Conservation (phyloP, 2,888 invertebrate genomes). For the Chaetoderma sp. region DNA sequence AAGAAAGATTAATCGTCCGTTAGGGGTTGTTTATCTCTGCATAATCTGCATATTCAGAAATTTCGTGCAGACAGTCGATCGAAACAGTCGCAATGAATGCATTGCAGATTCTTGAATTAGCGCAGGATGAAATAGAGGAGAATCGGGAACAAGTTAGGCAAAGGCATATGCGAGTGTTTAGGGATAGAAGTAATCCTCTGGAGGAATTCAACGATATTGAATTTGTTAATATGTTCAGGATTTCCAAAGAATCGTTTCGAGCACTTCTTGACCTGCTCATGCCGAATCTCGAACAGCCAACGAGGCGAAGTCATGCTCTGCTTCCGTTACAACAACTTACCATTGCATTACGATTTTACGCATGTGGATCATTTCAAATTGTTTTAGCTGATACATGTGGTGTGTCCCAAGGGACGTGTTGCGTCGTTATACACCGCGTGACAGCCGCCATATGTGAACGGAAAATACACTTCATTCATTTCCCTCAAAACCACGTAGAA, state of each 20-base stretch:
- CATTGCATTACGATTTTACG: constrained; percentile 5
- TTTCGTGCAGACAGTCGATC: too few relatives aligned
- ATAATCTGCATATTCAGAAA: too few relatives aligned
- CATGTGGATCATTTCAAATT: constrained; percentile 4
- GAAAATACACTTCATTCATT: background rate
- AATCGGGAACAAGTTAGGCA: too few relatives aligned
- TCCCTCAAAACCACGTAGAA: background rate
- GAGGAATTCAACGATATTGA: background rate
- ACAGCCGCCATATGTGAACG: background rate
- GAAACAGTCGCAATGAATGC: too few relatives aligned
- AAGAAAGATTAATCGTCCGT: too few relatives aligned
- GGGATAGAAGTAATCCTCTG: constrained; percentile 2
- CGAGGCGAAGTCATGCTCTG: constrained; percentile 5
- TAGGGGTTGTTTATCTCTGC: too few relatives aligned
- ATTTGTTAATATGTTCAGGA: constrained; percentile 5
- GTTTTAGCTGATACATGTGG: background rate
- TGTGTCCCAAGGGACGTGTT: background rate
- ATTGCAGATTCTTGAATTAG: too few relatives aligned
- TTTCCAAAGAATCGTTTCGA: background rate
- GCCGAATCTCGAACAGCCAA: background rate
- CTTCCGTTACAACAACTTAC: background rate
- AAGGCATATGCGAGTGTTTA: constrained; percentile 11
- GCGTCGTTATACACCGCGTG: constrained; percentile 2
- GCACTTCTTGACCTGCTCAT: background rate
- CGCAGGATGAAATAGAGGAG: too few relatives aligned